Conservation (phyloP, 2,888 invertebrate genomes). For the Leptinotarsa peninsularis region DNA sequence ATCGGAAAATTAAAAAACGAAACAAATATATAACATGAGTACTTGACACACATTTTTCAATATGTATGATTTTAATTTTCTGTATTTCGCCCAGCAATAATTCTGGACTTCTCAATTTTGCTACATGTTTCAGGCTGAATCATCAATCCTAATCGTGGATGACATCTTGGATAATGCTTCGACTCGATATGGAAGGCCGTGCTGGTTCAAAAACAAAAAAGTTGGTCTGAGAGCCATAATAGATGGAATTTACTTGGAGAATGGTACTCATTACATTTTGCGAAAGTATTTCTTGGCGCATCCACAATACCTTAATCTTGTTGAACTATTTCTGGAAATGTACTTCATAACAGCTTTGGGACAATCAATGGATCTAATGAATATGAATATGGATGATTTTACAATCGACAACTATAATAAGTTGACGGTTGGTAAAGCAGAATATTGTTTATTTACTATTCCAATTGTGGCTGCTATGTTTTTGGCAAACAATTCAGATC, state of each 20-base stretch:
- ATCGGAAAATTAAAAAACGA: too few relatives aligned
- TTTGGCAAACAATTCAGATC: background rate
- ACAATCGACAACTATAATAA: background rate
- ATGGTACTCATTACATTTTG: conserved; percentile 3
- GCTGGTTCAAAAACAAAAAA: conserved; percentile 15
- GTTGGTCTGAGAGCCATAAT: conserved; percentile 20
- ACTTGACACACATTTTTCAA: too few relatives aligned
- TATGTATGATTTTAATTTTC: too few relatives aligned
- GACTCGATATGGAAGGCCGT: conserved; percentile 15
- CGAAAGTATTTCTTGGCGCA: background rate
- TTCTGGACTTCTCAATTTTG: background rate
- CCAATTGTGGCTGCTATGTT: conserved; percentile 2
- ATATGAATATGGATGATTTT: background rate
- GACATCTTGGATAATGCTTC: conserved; percentile 23
- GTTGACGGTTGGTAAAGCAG: background rate
- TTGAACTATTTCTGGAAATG: background rate
- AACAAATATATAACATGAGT: too few relatives aligned
- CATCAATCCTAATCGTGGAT: background rate
- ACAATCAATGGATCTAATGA: background rate
- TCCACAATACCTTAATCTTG: conserved; percentile 7
- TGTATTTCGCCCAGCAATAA: background rate
- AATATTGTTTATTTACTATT: background rate
- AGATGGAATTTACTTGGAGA: conserved; percentile 17
- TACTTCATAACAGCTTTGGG: background rate
- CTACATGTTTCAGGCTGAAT: background rate